These are phyloP conservation scores for Cotesia congregata DNA, from an alignment of 2,888 invertebrate genomes.

Conservation along the genomic window DNA sequence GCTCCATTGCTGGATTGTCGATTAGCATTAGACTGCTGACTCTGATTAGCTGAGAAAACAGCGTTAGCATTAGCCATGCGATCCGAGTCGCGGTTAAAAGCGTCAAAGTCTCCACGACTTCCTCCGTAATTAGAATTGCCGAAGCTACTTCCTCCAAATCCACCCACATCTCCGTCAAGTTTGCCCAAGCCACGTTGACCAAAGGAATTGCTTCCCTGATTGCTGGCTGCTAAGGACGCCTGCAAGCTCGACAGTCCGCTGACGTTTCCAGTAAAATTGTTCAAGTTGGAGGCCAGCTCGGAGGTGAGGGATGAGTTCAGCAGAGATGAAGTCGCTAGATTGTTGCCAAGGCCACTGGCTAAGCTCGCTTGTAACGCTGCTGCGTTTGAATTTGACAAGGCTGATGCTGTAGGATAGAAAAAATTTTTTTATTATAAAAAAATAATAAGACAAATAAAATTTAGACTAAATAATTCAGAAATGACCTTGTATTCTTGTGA, in stretches of 20 bases:
- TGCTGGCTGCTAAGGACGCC: constrained; percentile 62
- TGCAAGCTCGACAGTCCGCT: constrained; percentile 65
- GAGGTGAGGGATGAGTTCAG: constrained; percentile 66
- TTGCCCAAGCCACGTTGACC: constrained; percentile 65
- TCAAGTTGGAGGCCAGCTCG: constrained; percentile 67
- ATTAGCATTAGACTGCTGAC: constrained; percentile 58
- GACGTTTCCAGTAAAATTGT: constrained; percentile 66
- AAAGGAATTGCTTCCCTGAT: constrained; percentile 66
- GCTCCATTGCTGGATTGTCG: constrained; percentile 67
- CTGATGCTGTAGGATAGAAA: constrained; percentile 57
- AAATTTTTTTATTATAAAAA: no score
- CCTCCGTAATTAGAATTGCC: constrained; percentile 66
- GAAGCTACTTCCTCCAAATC: constrained; percentile 62
- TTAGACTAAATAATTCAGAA: no score
- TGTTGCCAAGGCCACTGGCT: constrained; percentile 65
- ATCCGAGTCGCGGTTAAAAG: constrained; percentile 66
- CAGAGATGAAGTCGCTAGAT: constrained; percentile 65
- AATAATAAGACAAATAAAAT: no score
- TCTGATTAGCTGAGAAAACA: constrained; percentile 63
- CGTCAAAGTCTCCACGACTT: constrained; percentile 65
- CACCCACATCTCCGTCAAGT: constrained; percentile 63
- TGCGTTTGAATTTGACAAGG: constrained; percentile 66
- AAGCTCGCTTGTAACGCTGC: constrained; percentile 67
- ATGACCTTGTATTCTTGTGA: no score
- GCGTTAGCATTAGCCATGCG: constrained; percentile 69